Evolutionary conservation across 2,888 invertebrate species (phyloP).

Genomic region (Cactoblastis cactorum): DNA sequence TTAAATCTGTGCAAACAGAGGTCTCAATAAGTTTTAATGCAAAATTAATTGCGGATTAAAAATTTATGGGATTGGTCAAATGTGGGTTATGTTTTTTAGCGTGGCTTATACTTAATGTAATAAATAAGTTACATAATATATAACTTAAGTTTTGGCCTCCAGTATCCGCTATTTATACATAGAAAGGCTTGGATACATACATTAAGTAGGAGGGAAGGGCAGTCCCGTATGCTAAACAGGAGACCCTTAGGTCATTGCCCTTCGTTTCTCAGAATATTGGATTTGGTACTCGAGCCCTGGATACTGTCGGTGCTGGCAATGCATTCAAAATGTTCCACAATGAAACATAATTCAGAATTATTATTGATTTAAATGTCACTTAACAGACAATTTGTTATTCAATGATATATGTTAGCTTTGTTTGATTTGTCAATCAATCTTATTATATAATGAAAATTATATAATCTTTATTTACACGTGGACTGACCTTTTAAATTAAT

Average conservation of each 20-base stretch:
- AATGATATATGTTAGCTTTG: neutral
- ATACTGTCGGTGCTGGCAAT: neutral
- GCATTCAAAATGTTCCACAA: neutral
- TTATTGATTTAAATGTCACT: neutral
- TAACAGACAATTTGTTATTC: neutral
- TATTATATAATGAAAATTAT: neutral
- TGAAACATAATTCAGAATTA: neutral
- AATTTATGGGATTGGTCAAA: too few species aligned
- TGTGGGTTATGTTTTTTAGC: too few species aligned
- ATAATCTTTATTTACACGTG: neutral
- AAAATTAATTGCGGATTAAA: too few species aligned
- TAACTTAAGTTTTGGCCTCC: neutral
- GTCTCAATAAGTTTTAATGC: too few species aligned
- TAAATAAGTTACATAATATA: too few species aligned
- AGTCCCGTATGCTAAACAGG: conserved; percentile 11
- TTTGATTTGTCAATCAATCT: neutral
- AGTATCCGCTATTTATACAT: neutral
- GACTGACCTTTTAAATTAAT: neutral
- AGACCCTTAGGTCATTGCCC: conserved; percentile 2
- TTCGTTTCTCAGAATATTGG: conserved; percentile 3
- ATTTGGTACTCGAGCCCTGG: neutral
- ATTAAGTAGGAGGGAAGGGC: neutral
- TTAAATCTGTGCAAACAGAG: too few species aligned
- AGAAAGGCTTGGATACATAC: neutral
- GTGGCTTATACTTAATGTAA: too few species aligned